phyloP scores from a whole-genome alignment of 23 tunicate genomes.

The Trididemnum nubilum region DNA sequence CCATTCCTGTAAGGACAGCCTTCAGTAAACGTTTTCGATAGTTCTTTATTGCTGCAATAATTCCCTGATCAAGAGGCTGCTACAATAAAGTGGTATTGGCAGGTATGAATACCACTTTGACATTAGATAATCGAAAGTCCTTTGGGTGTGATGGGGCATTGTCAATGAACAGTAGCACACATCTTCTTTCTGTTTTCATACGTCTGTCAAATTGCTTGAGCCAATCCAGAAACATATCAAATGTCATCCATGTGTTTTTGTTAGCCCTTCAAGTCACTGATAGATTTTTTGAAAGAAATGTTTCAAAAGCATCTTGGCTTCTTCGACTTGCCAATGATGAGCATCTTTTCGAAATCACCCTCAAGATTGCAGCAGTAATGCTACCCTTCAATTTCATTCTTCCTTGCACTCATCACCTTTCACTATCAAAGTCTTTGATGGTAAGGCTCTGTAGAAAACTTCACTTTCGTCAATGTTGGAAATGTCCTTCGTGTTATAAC shows the following conservation, averaged over 20 bases:
- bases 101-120: conserved; percentile 20
- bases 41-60: conserved; percentile 16
- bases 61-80: conserved; percentile 22
- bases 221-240: conserved; percentile 6
- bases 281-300: conserved; percentile 20
- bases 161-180: too few species aligned
- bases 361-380: conserved; percentile 22
- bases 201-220: conserved; percentile 13
- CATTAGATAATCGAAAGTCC: conserved; percentile 3
- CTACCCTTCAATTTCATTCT: conserved; percentile 7
- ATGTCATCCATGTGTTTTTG: conserved; percentile 7
- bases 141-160: conserved; percentile 11
- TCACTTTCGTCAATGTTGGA: not conserved
- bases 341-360: conserved; percentile 14
- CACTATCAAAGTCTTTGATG: conserved; percentile 16
- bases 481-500: conserved; percentile 9
- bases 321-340: conserved; percentile 17
- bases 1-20: conserved; percentile 9
- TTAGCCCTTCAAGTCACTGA: conserved; percentile 2
- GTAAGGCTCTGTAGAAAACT: conserved; percentile 23
- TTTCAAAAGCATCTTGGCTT: conserved; percentile 9
- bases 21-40: conserved; percentile 18
- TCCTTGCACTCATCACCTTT: too few species aligned
- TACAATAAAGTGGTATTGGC: conserved; percentile 17
- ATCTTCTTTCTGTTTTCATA: conserved; percentile 16